Evolutionary conservation across 2,888 invertebrate genomes (phyloP), one percentile per base, ranked within the genome.

Genomic region (Sacculina carcini): DNA sequence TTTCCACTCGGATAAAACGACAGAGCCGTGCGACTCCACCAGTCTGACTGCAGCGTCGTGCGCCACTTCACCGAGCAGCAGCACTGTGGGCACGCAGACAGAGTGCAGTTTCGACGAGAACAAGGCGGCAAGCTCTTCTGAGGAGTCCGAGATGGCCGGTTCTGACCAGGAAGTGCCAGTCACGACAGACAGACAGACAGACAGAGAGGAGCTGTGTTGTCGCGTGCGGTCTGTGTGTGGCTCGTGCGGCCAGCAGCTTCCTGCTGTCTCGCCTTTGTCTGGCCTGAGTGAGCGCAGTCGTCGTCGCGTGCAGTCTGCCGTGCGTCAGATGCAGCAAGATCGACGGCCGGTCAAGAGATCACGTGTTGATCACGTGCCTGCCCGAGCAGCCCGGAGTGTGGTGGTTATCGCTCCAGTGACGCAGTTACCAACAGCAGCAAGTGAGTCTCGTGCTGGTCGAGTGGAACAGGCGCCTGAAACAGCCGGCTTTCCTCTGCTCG

Each of bases 1-100:
- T 1, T 90, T 92, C 67, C n/a, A n/a, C n/a, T n/a, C n/a, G n/a
- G n/a, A n/a, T n/a, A 72, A 65, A 1, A 55, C 60, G 19, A 54
- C 60, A 29, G 70, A 19, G 62, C 66, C 5, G 10, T 54, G n/a
- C n/a, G n/a, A 14, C 12, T 14, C n/a, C 26, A 62, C 64, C 56
- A 64, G 16, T 57, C 60, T 58, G 61, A 63, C 65, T 16, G 61
- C 32, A 16, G 19, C 21, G 19, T 14, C 40, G 14, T n/a, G n/a
- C 12, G 16, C 32, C 1, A n/a, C 23, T 14, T 24, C 28, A 19
- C 50, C 28, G 38, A 52, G 21, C 28, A 57, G 7, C 55, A 57
- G 48, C 48, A n/a, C n/a, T n/a, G n/a, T n/a, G n/a, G n/a, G n/a
- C n/a, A n/a, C n/a, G n/a, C n/a, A n/a, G n/a, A n/a, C n/a, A n/a